Base-by-base conservation (phyloP, 2,888 invertebrate species). In the Microchrysa polita region DNA sequence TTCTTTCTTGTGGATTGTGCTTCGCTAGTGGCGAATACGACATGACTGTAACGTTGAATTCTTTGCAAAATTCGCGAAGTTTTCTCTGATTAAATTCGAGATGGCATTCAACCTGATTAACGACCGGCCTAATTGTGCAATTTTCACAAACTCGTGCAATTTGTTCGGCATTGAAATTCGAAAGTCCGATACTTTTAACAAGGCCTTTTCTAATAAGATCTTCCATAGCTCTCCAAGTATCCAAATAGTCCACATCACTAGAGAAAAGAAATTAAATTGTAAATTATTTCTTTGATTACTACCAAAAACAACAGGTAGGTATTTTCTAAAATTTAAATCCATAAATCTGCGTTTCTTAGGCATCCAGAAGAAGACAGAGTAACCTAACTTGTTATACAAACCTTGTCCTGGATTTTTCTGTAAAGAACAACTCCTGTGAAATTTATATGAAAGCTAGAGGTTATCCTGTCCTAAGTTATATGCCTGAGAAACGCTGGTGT, bases 151-250 rank as follows among this genome's bases (percentile, higher is more conserved):
- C 80, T 65, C 92, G 86, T 61, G 91, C 88, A 4, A 94, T 83
- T 83, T 96, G 96, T 63, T 87, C 86, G 78, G 87, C 90, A 82
- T 94, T 96, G 82, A 96, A 96, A 85, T 97, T 97, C 57, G 94
- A 94, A 1, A 96, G 81, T 0, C 96, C 96, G 80, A 97, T 92
- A 79, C 92, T 91, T 79, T 88, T 91, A 0, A 89, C 88, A 5
- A 94, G 86, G 0, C 94, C 94, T 77, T 88, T 86, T 75, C 88
- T 86, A 4, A 90, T 88, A 12, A 93, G 87, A 16, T 88, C 85
- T 82, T 96, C 96, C 92, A 96, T 88, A 0, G 88, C 94, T 81
- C 89, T 89, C 90, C 92, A 94, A 0, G 93, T 92, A 78, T 92
- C 95, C 52, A 93, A 80, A 80, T 89, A 93, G 83, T 94, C 93